Base-by-base conservation (phyloP, 2,888 invertebrate genomes). In the Galerucella nymphaeae region DNA sequence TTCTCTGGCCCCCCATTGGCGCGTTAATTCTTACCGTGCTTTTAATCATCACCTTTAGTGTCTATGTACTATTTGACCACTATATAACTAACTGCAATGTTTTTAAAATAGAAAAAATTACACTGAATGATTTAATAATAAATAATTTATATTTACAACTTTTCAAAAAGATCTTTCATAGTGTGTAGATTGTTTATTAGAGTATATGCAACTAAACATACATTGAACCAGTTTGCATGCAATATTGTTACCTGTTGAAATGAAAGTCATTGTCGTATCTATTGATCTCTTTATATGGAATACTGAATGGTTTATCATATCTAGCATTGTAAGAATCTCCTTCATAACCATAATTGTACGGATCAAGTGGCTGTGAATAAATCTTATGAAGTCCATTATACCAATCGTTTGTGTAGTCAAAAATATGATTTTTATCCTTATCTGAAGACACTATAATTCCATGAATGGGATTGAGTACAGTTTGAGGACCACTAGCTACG, bases 401-500 rank as follows among this genome's bases (percentile, higher is more conserved):
- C 9, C 62, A 16, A 42, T 66, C 30, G 13, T 57, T 70, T 10
- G 48, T 23, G 30, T 20, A n/a, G 9, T 53, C 71, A 42, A 41
- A 66, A 38, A 38, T 18, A 50, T 68, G 4, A n/a, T 23, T 50
- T 48, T 67, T 61, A 0, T 61, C 53, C 8, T 58, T 41, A 20
- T 74, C 75, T 67, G 77, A 78, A 20, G 78, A 77, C 10, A 83
- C 78, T 14, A 83, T 66, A 63, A 83, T 83, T 62, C 82, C 83
- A 66, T 81, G 83, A 30, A 80, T 71, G 13, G 83, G 82, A 75
- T 83, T 81, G 16, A 82, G 67, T 30, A 78, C 78, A 20, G 76
- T 78, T n/a, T 82, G 72, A 10, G 81, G 81, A 0, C 84, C 83
- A 50, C 79, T 77, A 55, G 83, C 82, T 14, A 83, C 79, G 70